A percentile compares a stretch with the other conserved stretches of the same genome.
Evolutionary conservation across 1,140 invertebrate species (phyloP).

Genomic region (Caligus rogercresseyi): DNA sequence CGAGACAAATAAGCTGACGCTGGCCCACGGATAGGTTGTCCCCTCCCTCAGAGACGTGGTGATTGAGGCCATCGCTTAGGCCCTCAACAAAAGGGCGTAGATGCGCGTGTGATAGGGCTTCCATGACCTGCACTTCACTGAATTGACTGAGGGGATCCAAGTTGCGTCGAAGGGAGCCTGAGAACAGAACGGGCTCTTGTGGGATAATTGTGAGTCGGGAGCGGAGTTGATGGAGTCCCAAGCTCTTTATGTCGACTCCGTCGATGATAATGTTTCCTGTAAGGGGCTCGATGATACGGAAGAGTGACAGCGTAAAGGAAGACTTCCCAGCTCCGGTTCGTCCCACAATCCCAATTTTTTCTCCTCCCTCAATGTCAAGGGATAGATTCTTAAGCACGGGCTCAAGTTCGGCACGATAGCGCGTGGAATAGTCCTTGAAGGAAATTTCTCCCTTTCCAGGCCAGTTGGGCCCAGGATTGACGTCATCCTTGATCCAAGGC

Average conservation of each 20-base stretch:
- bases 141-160: conserved; percentile 18
- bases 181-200: conserved; percentile 27
- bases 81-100: conserved; percentile 39
- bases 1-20: conserved; percentile 31
- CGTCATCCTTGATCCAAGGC: conserved; percentile 41
- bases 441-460: conserved; percentile 36
- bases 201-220: conserved; percentile 68
- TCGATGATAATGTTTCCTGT: conserved; percentile 71
- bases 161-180: conserved; percentile 18
- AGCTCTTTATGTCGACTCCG: conserved; percentile 56
- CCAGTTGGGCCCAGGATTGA: conserved; percentile 34
- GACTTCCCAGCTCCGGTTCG: conserved; percentile 66
- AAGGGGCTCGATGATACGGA: conserved; percentile 59
- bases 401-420: conserved; percentile 60
- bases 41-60: conserved; percentile 66
- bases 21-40: conserved; percentile 51
- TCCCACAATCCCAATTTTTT: conserved; percentile 53
- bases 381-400: conserved; percentile 52
- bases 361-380: conserved; percentile 39
- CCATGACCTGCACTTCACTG: conserved; percentile 30
- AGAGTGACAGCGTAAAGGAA: conserved; percentile 54
- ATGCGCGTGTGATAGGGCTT: conserved; percentile 34
- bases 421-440: conserved; percentile 45
- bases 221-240: conserved; percentile 74
- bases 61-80: conserved; percentile 47